These are phyloP conservation scores for Meandrina meandrites DNA, from an alignment of 92 coral and sea anemone species.

Conservation along the genomic window DNA sequence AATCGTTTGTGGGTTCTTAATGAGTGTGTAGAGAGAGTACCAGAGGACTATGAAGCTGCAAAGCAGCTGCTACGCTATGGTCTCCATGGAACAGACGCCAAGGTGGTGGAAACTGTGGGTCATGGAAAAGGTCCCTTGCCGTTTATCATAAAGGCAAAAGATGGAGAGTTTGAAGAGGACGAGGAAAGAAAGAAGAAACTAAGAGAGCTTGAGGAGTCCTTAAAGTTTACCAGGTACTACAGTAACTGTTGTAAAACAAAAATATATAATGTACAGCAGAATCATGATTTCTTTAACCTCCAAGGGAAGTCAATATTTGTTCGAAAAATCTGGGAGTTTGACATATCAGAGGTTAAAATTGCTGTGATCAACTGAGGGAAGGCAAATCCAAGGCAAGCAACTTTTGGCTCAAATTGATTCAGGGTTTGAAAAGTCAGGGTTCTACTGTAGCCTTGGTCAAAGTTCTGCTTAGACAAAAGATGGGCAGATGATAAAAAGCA, in stretches of 20 bases:
- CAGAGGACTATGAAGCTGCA: conserved; percentile 89
- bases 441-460: too few relatives aligned
- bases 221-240: conserved; percentile 79
- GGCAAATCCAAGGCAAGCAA: too few relatives aligned
- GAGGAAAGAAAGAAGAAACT: conserved; percentile 49
- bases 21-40: conserved; percentile 97
- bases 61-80: conserved; percentile 90
- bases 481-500: not conserved
- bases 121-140: conserved; percentile 67
- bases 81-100: conserved; percentile 86
- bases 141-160: conserved; percentile 59
- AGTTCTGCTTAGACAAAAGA: not conserved
- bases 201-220: conserved; percentile 64
- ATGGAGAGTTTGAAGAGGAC: conserved; percentile 51
- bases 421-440: too few relatives aligned
- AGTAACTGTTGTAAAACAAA: not conserved
- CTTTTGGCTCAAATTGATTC: too few relatives aligned
- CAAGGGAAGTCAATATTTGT: too few relatives aligned
- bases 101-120: conserved; percentile 75
- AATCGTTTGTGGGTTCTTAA: conserved; percentile 98
- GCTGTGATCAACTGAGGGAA: too few relatives aligned
- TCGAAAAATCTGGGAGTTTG: too few relatives aligned
- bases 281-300: too few relatives aligned
- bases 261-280: not conserved
- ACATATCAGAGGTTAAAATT: too few relatives aligned